These are phyloP conservation scores for Sarcophaga caerulescens DNA, from an alignment of 2,888 invertebrate species.

Conservation along the genomic window DNA sequence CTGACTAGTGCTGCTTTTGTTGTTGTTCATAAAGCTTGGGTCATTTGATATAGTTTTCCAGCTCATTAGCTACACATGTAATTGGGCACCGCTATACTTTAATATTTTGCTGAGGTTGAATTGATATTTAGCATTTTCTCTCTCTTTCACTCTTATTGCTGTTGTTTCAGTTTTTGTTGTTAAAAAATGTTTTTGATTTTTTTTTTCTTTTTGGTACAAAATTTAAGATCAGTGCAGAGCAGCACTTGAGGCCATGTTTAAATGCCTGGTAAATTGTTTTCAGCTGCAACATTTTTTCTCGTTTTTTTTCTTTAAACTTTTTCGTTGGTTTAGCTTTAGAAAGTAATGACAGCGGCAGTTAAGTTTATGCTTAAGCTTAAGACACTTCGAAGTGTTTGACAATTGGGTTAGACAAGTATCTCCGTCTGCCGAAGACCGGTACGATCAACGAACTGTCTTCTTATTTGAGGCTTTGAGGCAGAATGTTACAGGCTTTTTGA, in stretches of 20 bases:
- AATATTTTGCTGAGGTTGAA: conserved; percentile 50
- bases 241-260: conserved; percentile 55
- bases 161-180: not conserved
- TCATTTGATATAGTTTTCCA: conserved; percentile 82
- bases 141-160: not conserved
- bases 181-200: not conserved
- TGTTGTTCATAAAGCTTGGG: conserved; percentile 72
- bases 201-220: not conserved
- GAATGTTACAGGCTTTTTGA: too few species aligned
- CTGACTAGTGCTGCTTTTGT: conserved; percentile 43
- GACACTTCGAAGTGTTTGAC: too few species aligned
- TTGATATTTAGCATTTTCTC: conserved; percentile 44
- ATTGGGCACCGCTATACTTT: conserved; percentile 78
- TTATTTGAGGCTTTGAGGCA: too few species aligned
- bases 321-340: not conserved
- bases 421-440: too few species aligned
- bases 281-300: conserved; percentile 48
- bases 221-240: not conserved
- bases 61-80: conserved; percentile 80
- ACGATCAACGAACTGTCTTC: too few species aligned
- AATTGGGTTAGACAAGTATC: too few species aligned
- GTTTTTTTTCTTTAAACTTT: conserved; percentile 11
- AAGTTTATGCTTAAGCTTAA: not conserved
- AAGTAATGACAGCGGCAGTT: not conserved
- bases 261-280: conserved; percentile 65